Evolutionary conservation across 2,113 vertebrate genomes (phyloP), one percentile per base, ranked within the genome.

Genomic region (Rutilus rutilus): DNA sequence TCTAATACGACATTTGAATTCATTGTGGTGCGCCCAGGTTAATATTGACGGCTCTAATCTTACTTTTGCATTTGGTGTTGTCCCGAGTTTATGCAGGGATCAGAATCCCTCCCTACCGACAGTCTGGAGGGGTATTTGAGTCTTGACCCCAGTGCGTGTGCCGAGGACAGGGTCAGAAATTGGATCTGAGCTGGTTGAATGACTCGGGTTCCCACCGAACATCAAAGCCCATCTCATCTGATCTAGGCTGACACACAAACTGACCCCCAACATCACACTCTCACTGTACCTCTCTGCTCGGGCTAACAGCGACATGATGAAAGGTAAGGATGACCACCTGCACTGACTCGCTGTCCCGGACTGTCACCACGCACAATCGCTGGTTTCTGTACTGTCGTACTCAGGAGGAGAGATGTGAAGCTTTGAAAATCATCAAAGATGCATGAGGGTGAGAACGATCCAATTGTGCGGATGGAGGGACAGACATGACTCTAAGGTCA

Each of bases 161-260:
- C 75, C 30, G 17, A 36, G 27, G 73, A 86, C 59, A 78, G 65
- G 59, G 76, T 84, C 82, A 59, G 76, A 86, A 85, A 86, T 86
- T 84, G 84, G 67, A 82, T 82, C 69, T 85, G 85, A 86, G 79
- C 17, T n/a, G n/a, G 71, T 81, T 33, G 17, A 84, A 74, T 54
- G 84, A 57, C 77, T 81, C 78, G 6, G 65, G 64, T 50, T 14
- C 33, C 52, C 17, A 25, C n/a, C 14, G 52, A 59, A 59, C 71
- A 86, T 86, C 85, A 88, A 88, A 88, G 33, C 59, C 62, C 76
- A 81, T 84, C 82, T 86, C 82, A 84, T 86, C 82, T 85, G 85
- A 76, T 86, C 77, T 33, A 14, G 76, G 23, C 50, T 36, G 65
- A 9, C 60, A 47, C 67, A 74, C 60, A 67, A 47, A 17, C 65